Conservation (phyloP, 2,113 vertebrate species). For the Hoplias malabaricus region DNA sequence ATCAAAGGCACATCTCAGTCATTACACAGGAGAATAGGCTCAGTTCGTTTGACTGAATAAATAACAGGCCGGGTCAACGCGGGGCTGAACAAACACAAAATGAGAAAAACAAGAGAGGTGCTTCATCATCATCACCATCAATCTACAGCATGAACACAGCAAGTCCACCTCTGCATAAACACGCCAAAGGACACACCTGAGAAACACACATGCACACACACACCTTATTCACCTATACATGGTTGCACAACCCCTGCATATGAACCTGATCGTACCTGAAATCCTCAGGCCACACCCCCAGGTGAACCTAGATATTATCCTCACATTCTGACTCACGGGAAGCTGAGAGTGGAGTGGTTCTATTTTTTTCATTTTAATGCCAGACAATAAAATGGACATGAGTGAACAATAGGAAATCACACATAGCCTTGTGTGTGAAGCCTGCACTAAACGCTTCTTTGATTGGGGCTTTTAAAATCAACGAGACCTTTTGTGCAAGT, state of each 20-base stretch:
- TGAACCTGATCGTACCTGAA: neutral
- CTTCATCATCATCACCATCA: constrained; percentile 27
- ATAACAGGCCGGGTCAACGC: constrained; percentile 15
- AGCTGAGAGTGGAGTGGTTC: no score
- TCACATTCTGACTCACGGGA: no score
- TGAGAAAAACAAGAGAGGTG: neutral
- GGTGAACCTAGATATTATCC: neutral
- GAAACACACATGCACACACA: constrained; percentile 7
- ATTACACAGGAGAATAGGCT: constrained; percentile 11
- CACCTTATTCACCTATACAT: neutral
- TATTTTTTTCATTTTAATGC: no score
- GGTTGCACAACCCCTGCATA: neutral
- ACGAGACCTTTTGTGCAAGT: no score
- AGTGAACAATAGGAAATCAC: no score
- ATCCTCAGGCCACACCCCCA: neutral
- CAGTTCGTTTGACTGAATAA: constrained; percentile 30
- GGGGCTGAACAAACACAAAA: constrained; percentile 29
- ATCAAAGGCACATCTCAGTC: neutral
- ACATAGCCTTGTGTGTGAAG: no score
- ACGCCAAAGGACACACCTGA: constrained; percentile 28
- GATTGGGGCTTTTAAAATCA: no score
- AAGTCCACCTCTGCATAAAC: constrained; percentile 18
- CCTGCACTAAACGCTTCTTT: no score
- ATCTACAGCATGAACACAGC: constrained; percentile 14
- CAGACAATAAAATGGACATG: no score